Evolutionary conservation across 92 coral and sea anemone species (phyloP).

Genomic region (Epizoanthus stellaris): DNA sequence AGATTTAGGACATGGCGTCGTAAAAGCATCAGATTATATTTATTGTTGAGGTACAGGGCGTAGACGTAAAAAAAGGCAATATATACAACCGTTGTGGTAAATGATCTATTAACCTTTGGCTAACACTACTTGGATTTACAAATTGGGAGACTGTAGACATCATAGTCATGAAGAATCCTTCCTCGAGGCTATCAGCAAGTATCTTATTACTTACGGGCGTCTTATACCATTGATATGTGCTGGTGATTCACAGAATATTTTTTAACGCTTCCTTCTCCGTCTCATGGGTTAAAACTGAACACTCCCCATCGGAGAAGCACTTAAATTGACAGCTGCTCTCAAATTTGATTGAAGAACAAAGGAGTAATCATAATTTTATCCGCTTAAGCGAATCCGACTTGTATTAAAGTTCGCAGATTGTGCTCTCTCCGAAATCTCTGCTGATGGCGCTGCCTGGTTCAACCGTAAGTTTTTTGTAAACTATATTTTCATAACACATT

Average conservation of each 20-base stretch:
- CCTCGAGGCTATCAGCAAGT: constrained; percentile 33
- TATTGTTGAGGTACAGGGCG: too few species aligned
- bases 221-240: background rate
- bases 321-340: constrained; percentile 11
- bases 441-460: constrained; percentile 3
- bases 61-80: too few species aligned
- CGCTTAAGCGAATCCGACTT: constrained; percentile 22
- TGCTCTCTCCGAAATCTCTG: constrained; percentile 4
- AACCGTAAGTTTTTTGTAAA: too few species aligned
- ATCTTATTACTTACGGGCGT: constrained; percentile 14
- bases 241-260: background rate
- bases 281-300: background rate
- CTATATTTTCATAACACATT: too few species aligned
- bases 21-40: too few species aligned
- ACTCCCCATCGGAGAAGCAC: background rate
- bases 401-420: constrained; percentile 22
- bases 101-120: too few species aligned
- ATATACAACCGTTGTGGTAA: too few species aligned
- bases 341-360: constrained; percentile 27
- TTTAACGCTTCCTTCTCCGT: background rate
- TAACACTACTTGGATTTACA: too few species aligned
- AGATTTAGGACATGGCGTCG: too few species aligned
- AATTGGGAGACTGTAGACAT: too few species aligned
- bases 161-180: background rate
- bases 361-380: constrained; percentile 11